Percentiles rank a stretch among this genome's conserved stretches.
Conservation (phyloP, 2,797 vertebrate species). For the Oreonectes daqikongensis region DNA sequence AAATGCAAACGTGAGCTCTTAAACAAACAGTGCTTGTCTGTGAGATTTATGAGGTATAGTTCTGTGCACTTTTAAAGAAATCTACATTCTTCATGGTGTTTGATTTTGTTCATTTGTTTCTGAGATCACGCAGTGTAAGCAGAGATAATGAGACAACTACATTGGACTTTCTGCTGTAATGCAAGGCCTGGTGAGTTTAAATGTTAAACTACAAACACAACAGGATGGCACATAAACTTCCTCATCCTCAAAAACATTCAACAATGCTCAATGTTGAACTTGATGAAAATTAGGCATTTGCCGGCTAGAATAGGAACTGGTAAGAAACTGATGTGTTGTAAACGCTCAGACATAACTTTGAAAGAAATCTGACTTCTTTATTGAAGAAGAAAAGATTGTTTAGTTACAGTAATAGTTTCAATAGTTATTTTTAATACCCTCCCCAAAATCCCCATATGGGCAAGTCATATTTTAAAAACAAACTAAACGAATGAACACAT, state of each 20-base stretch:
- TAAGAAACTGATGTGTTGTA: not conserved
- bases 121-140: not conserved
- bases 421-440: not conserved
- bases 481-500: too few species aligned
- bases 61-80: too few species aligned
- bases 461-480: too few species aligned
- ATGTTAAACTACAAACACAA: not conserved
- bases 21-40: not conserved
- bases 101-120: slow-evolving; percentile 3
- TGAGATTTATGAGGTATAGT: too few species aligned
- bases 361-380: not conserved
- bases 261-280: not conserved
- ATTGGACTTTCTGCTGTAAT: not conserved
- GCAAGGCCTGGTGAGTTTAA: not conserved
- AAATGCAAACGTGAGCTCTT: slow-evolving; percentile 16
- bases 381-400: not conserved
- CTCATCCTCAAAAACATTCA: not conserved
- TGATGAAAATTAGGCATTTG: not conserved
- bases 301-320: not conserved
- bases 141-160: not conserved
- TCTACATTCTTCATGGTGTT: not conserved
- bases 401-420: not conserved
- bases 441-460: too few species aligned
- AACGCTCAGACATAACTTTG: too few species aligned
- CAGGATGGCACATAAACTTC: not conserved